phyloP scores from a whole-genome alignment of 2,797 vertebrate genomes.

The Euthynnus affinis region DNA sequence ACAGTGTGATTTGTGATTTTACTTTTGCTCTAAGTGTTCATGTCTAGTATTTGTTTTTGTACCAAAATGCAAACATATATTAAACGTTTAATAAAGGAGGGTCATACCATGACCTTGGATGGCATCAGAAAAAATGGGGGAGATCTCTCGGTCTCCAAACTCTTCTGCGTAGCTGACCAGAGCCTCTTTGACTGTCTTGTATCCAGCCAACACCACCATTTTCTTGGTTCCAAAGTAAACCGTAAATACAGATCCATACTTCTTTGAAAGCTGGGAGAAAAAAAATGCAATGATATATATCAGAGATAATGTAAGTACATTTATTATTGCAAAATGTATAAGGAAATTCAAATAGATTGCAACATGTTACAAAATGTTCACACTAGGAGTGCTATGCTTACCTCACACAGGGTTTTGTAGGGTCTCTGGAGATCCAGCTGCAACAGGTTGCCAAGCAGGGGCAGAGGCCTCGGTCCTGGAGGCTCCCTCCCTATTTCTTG shows the following conservation, averaged over 20 bases:
- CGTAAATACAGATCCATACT: constrained; percentile 78
- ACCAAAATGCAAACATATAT: not conserved
- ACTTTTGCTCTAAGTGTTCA: not conserved
- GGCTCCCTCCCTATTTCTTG: constrained; percentile 39
- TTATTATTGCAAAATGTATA: not conserved
- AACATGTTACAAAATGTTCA: not conserved
- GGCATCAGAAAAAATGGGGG: constrained; percentile 57
- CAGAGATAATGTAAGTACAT: no score
- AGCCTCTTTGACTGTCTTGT: constrained; percentile 80
- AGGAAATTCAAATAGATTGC: not conserved
- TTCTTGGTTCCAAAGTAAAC: constrained; percentile 77
- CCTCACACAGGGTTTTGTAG: constrained; percentile 67
- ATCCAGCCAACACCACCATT: constrained; percentile 81
- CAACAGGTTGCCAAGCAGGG: constrained; percentile 80
- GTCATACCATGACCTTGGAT: constrained; percentile 74
- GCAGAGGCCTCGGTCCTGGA: constrained; percentile 74
- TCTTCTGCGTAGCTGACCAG: constrained; percentile 75
- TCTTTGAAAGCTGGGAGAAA: constrained; percentile 75
- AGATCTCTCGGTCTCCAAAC: constrained; percentile 76
- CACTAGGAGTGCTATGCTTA: constrained; percentile 45
- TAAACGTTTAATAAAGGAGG: not conserved
- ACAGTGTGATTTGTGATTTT: not conserved
- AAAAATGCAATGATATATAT: not conserved
- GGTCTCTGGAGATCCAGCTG: constrained; percentile 78
- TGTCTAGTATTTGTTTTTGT: not conserved